These are phyloP conservation scores for Pristionchus japonicus DNA, from an alignment of 2,888 invertebrate species.

Conservation along the genomic window DNA sequence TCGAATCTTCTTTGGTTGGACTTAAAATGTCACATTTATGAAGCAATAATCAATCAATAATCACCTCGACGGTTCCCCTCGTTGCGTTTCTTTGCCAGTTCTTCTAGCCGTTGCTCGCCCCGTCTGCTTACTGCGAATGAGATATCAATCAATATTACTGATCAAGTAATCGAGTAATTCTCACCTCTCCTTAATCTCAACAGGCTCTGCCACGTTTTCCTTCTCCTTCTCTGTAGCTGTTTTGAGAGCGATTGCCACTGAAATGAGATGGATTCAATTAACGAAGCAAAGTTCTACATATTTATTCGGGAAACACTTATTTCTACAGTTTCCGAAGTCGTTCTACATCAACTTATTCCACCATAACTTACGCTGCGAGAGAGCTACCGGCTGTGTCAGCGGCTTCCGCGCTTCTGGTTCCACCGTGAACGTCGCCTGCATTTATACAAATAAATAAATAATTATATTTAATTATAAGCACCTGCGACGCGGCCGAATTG, in stretches of 20 bases:
- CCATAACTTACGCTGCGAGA: not conserved
- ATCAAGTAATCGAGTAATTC: not conserved
- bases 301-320: no score
- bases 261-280: not conserved
- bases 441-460: not conserved
- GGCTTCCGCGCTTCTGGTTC: constrained; percentile 37
- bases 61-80: not conserved
- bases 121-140: not conserved
- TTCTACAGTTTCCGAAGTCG: no score
- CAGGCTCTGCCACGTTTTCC: constrained; percentile 8
- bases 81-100: not conserved
- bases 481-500: constrained; percentile 43
- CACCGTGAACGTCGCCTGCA: constrained; percentile 22
- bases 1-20: constrained; percentile 21
- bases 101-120: not conserved
- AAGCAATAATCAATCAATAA: not conserved
- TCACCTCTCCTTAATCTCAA: not conserved
- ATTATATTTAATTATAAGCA: not conserved
- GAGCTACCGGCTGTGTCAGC: constrained; percentile 39
- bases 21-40: not conserved
- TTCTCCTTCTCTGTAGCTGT: constrained; percentile 12
- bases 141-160: no score
- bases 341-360: not conserved
- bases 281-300: no score
- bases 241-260: constrained; percentile 41